These are phyloP conservation scores for Spisula subtruncata DNA, from an alignment of 2,888 invertebrate genomes.

Conservation along the genomic window DNA sequence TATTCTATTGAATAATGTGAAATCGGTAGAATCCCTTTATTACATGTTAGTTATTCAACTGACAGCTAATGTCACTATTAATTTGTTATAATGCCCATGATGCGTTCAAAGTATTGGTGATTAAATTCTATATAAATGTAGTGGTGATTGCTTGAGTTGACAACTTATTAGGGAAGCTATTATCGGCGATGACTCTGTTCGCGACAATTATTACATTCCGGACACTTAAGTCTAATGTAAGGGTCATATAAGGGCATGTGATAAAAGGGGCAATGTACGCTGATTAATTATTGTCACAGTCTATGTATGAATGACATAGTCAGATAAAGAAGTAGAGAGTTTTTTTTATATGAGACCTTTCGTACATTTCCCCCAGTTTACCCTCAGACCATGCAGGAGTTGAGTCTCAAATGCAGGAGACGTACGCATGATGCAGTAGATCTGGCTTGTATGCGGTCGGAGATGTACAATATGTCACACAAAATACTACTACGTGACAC, in stretches of 20 bases:
- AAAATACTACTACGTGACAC: too few species aligned
- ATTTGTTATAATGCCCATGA: slow-evolving; percentile 57
- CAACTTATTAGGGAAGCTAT: background rate
- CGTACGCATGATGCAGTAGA: too few species aligned
- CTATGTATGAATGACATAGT: background rate
- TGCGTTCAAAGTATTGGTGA: slow-evolving; percentile 63
- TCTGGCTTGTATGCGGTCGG: too few species aligned
- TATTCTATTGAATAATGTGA: background rate
- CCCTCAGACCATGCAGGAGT: too few species aligned
- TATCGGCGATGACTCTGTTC: slow-evolving; percentile 11
- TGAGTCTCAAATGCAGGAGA: too few species aligned
- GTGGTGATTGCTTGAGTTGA: slow-evolving; percentile 20
- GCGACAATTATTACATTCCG: slow-evolving; percentile 18
- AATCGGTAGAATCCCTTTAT: slow-evolving; percentile 10
- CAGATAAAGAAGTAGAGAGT: too few species aligned
- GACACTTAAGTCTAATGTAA: background rate
- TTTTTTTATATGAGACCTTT: too few species aligned
- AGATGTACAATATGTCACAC: too few species aligned
- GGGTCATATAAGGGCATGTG: background rate
- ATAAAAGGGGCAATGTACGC: background rate
- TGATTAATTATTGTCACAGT: background rate
- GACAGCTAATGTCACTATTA: slow-evolving; percentile 49
- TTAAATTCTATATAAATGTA: slow-evolving; percentile 59
- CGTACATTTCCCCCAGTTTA: too few species aligned
- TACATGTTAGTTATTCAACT: slow-evolving; percentile 29